Base-by-base conservation (phyloP, 2,113 vertebrate genomes). In the Odontophorus gujanensis region DNA sequence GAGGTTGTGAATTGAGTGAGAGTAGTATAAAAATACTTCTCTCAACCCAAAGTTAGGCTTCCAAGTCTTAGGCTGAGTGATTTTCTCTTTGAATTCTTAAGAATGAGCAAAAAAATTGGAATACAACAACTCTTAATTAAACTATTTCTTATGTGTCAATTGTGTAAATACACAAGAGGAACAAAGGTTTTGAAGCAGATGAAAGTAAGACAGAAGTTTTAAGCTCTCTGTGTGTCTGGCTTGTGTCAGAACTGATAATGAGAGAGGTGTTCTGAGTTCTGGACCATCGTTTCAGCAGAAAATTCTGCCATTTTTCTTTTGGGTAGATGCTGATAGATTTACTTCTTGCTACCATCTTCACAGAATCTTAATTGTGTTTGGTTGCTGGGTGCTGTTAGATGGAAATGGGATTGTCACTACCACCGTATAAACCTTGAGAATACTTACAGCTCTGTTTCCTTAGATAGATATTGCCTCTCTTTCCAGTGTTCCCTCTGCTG, bases 21-120 rank as follows among this genome's bases (percentile, higher is more conserved):
- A 73, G 36, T 74, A 77, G 9, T 47, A 40, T 43, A 67, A 89
- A 93, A 92, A 58, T 51, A n/a, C 32, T 51, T 87, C 81, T 87
- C 25, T 77, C 63, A 47, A 42, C 8, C 4, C 45, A 38, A 63
- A 89, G 57, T 58, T 63, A 38, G 5, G 66, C 16, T 67, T 84
- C 58, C 55, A 58, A 58, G 55, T n/a, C 55, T 58, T 68, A 58
- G 66, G 61, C 10, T 36, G 43, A 67, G 8, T 57, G 28, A 43
- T 78, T 85, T 79, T 67, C 32, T 66, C 28, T 65, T 75, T 77
- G 21, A 17, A 61, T 81, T 79, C 11, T 38, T 84, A 65, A 36
- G 48, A 69, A 21, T 15, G 9, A 13, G 19, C 55, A 73, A 58
- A 59, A 59, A 61, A 7, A 32, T 53, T 63, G 32, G 36, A 61